Conservation (phyloP, 2,113 vertebrate genomes). For the Microcebus tavaratra region DNA sequence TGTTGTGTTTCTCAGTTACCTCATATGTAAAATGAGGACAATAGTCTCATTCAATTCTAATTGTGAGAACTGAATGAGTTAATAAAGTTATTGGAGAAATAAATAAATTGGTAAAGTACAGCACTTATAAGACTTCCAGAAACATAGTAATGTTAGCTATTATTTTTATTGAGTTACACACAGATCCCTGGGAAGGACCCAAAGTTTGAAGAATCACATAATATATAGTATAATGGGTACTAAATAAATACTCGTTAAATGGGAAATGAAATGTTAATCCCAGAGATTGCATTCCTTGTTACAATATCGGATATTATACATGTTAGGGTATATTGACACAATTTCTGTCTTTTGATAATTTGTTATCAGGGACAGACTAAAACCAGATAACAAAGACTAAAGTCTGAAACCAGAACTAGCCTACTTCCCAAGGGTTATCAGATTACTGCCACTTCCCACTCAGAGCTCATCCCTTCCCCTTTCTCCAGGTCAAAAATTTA, state of each 20-base stretch:
- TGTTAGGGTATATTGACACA: neutral
- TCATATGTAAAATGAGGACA: neutral
- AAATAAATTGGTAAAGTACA: neutral
- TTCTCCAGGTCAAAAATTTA: neutral
- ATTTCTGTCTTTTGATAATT: neutral
- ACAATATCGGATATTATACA: neutral
- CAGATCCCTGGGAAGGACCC: neutral
- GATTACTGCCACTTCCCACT: neutral
- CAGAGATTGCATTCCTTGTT: neutral
- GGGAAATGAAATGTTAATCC: neutral
- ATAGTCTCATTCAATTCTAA: neutral
- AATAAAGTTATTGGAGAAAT: neutral
- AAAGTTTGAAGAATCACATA: neutral
- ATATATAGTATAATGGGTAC: neutral
- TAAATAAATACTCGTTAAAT: neutral
- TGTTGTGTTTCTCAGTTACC: neutral
- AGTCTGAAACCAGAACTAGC: neutral
- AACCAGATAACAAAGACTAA: neutral
- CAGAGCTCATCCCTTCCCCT: neutral
- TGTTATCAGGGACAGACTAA: neutral
- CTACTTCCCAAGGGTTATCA: neutral
- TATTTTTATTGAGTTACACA: neutral
- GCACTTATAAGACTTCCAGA: neutral
- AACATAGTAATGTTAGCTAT: neutral
- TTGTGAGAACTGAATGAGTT: neutral